Conservation (phyloP, 2,888 invertebrate genomes). For the Griposia aprilina region DNA sequence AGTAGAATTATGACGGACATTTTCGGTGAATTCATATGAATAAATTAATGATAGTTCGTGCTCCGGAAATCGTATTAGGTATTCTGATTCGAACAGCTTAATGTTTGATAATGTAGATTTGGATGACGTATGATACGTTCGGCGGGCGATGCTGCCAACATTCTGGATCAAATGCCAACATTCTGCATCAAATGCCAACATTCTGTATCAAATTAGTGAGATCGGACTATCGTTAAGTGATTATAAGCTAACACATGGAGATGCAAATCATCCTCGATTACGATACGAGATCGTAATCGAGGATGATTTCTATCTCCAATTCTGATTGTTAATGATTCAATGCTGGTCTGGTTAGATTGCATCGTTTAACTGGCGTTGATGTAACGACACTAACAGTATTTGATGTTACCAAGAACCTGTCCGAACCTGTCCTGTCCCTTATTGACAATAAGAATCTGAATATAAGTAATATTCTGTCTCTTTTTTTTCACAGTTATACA, state of each 20-base stretch:
- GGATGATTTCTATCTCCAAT: neutral
- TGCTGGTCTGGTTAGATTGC: neutral
- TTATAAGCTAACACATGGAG: conserved; percentile 8
- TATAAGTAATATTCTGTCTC: neutral
- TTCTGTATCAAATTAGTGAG: conserved; percentile 6
- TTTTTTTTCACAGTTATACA: too few relatives aligned
- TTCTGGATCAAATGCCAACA: neutral
- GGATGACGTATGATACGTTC: conserved; percentile 4
- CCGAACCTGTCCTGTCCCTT: neutral
- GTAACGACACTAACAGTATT: neutral
- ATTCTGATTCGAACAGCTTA: neutral
- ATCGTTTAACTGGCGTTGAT: neutral
- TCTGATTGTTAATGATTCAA: neutral
- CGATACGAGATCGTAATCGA: too few relatives aligned
- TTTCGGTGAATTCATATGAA: conserved; percentile 17
- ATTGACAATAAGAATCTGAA: neutral
- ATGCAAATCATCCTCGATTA: too few relatives aligned
- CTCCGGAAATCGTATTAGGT: conserved; percentile 26
- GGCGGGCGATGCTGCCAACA: neutral
- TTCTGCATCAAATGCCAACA: conserved; percentile 18
- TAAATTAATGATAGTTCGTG: conserved; percentile 41
- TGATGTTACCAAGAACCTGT: neutral
- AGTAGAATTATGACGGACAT: conserved; percentile 1
- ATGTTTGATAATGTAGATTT: conserved; percentile 28
- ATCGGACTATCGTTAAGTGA: neutral